Conservation (phyloP, 2,113 vertebrate genomes). For the Phrynosoma platyrhinos region DNA sequence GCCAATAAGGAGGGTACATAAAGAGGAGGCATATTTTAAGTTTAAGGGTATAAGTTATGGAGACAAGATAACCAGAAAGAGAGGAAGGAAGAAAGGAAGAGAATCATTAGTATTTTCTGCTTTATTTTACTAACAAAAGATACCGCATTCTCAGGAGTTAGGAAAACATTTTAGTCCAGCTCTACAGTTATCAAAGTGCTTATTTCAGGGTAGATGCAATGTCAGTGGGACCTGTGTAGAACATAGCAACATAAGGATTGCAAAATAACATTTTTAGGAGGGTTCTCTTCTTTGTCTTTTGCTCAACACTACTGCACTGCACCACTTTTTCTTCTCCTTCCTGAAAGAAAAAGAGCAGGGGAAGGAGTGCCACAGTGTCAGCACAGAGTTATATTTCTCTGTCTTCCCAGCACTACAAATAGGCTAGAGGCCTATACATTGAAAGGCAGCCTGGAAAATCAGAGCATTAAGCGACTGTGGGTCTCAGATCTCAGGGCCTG, state of each 20-base stretch:
- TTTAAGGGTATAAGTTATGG: slow-evolving; percentile 16
- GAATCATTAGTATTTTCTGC: slow-evolving; percentile 13
- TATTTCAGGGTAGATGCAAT: not conserved
- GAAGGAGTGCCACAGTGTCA: not conserved
- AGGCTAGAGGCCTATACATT: not conserved
- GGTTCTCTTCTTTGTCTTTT: not conserved
- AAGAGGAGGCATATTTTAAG: slow-evolving; percentile 21
- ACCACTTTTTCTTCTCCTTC: not conserved
- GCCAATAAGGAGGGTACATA: slow-evolving; percentile 16
- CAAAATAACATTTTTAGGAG: not conserved
- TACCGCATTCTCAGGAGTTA: slow-evolving; percentile 18
- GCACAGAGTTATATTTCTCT: not conserved
- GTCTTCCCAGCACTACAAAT: not conserved
- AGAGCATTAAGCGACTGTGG: not conserved
- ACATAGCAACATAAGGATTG: not conserved
- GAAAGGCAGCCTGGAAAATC: not conserved
- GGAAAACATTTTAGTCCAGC: slow-evolving; percentile 1
- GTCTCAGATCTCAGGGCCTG: too few species aligned
- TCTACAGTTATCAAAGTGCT: not conserved
- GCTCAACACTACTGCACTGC: not conserved
- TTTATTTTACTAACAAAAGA: slow-evolving; percentile 31
- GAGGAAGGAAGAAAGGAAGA: not conserved
- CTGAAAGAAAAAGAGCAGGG: not conserved
- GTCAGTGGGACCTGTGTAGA: not conserved
- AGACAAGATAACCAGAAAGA: slow-evolving; percentile 13